phyloP scores from a whole-genome alignment of 2,797 vertebrate genomes.

The Leuciscus waleckii region DNA sequence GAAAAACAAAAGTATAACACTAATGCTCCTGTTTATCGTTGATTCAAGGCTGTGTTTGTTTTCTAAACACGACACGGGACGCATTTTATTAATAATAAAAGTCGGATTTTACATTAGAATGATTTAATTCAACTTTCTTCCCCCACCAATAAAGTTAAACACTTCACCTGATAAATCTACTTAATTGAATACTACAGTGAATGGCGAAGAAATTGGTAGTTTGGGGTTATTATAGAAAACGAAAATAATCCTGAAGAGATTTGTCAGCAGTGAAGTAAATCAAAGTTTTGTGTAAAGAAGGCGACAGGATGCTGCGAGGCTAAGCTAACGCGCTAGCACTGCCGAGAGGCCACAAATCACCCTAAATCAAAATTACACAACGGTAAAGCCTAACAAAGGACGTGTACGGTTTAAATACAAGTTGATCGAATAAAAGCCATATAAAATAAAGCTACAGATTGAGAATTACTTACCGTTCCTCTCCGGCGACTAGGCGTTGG shows the following conservation, averaged over 20 bases:
- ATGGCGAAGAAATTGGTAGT: not conserved
- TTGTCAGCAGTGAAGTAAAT: slow-evolving; percentile 16
- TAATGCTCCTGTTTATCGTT: not conserved
- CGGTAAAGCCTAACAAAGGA: not conserved
- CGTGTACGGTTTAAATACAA: not conserved
- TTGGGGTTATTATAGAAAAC: not conserved
- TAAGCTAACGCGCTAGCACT: slow-evolving; percentile 50
- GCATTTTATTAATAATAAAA: not conserved
- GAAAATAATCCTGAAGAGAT: not conserved
- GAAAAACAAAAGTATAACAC: not conserved
- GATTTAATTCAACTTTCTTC: not conserved
- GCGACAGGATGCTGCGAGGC: slow-evolving; percentile 50
- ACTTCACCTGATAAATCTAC: not conserved
- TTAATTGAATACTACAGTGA: not conserved
- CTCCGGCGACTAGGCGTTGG: slow-evolving; percentile 83
- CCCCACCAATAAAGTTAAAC: not conserved
- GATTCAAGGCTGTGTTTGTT: not conserved
- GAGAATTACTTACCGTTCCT: slow-evolving; percentile 75
- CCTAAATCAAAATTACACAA: slow-evolving; percentile 11
- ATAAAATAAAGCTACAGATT: not conserved
- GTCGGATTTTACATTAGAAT: not conserved
- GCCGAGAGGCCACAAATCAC: not conserved
- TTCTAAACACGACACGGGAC: not conserved
- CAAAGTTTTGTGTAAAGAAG: slow-evolving; percentile 40
- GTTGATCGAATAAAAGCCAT: not conserved